Evolutionary conservation across 2,888 invertebrate genomes (phyloP).

Genomic region (Crocallis elinguaria): DNA sequence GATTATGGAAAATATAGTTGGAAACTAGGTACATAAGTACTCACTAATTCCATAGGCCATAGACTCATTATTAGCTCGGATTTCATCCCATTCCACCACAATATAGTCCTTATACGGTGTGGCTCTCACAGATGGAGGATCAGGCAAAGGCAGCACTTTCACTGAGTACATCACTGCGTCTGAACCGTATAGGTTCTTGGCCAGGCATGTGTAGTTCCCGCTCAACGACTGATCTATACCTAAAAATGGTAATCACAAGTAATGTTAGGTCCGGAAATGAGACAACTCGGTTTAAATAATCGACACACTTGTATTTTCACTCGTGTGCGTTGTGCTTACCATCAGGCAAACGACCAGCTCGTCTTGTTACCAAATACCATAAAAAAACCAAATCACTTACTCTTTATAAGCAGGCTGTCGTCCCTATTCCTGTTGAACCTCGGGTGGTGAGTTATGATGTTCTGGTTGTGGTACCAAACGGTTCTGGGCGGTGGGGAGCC

Average conservation of each 20-base stretch:
- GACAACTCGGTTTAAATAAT: too few relatives aligned
- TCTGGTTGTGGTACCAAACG: slow-evolving; percentile 82
- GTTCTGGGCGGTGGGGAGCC: slow-evolving; percentile 79
- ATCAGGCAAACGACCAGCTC: too few relatives aligned
- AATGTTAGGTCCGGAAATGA: too few relatives aligned
- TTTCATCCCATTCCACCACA: slow-evolving; percentile 88
- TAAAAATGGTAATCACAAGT: too few relatives aligned
- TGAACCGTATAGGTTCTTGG: slow-evolving; percentile 92
- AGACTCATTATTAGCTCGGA: slow-evolving; percentile 62
- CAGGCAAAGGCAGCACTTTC: slow-evolving; percentile 90
- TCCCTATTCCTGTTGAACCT: slow-evolving; percentile 75
- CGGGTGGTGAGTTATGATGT: slow-evolving; percentile 80
- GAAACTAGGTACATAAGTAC: slow-evolving; percentile 47
- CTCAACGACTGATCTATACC: slow-evolving; percentile 89
- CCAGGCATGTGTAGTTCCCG: slow-evolving; percentile 92
- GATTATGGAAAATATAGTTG: too few relatives aligned
- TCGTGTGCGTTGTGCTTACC: too few relatives aligned
- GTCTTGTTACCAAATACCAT: too few relatives aligned
- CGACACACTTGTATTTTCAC: too few relatives aligned
- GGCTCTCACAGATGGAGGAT: slow-evolving; percentile 86
- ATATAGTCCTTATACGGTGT: slow-evolving; percentile 79
- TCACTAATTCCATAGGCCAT: slow-evolving; percentile 67
- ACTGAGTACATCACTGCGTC: slow-evolving; percentile 92
- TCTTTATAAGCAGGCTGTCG: slow-evolving; percentile 76
- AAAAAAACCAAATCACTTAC: too few relatives aligned